Base-by-base conservation (phyloP, 1,140 invertebrate genomes). In the Prorops nasuta region DNA sequence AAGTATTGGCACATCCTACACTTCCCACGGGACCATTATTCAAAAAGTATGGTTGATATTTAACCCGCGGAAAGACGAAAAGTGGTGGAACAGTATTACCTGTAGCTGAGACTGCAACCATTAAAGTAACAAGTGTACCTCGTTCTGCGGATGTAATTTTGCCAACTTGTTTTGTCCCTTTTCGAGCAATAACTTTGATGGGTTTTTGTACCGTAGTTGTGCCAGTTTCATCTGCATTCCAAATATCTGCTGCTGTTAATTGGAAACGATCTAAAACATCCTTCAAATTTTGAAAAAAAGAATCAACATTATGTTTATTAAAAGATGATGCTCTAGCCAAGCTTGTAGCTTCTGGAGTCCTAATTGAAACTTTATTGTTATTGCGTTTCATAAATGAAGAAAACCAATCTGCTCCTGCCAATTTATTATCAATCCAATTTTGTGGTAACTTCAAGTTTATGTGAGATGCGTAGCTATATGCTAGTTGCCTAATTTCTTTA, bases 1-100 rank as follows among this genome's bases (percentile, higher is more conserved):
- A 47, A 18, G 21, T 6, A 43, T 49, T 42, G 7, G 32, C 48
- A 21, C 17, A 60, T 15, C 74, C 78, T 34, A 64, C 43, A 44
- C 59, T 64, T 45, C 79, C 79, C 12, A 55, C 3, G 14, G 72
- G 72, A 10, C 53, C 63, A 54, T 58, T 54, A 19, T 38, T 36
- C 8, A 72, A 39, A 40, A 75, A 64, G 22, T 63, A 51, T 15
- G 58, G 49, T 32, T 63, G 47, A 35, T 54, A 71, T 42, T 69
- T 57, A 19, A 61, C 54, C 21, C 73, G 37, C 4, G 72, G 68
- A n/a, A n/a, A n/a, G n/a, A n/a, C n/a, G n/a, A n/a, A n/a, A n/a
- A n/a, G n/a, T n/a, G n/a, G n/a, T n/a, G 56, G 54, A 14, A 63
- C 50, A 15, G 22, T 51, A 35, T 39, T 32, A 15, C 59, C 60